A percentile compares a stretch with the other conserved stretches of the same genome.
phyloP scores from a whole-genome alignment of 2,113 vertebrate genomes.

The Oryzias woworae region DNA sequence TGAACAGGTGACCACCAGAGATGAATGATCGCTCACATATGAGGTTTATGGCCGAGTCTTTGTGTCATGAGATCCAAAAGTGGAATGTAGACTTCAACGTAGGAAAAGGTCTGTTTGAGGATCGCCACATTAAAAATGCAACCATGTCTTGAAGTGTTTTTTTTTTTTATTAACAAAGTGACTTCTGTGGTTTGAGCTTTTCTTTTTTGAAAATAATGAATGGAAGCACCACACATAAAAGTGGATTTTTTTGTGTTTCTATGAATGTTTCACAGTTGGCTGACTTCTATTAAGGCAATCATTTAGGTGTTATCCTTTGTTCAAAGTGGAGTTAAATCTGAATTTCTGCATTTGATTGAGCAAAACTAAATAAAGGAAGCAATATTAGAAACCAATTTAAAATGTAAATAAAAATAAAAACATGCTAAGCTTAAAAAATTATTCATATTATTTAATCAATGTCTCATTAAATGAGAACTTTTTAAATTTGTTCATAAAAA shows the following conservation, averaged over 20 bases:
- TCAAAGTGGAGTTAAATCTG: not conserved
- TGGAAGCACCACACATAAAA: no score
- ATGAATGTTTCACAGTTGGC: not conserved
- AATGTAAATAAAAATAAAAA: not conserved
- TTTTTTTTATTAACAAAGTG: not conserved
- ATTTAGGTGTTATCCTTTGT: not conserved
- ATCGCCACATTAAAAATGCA: conserved; percentile 4
- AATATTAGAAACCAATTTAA: not conserved
- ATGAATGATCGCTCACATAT: conserved; percentile 8
- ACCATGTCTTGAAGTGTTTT: not conserved
- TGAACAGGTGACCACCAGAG: conserved; percentile 1
- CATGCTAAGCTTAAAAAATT: not conserved
- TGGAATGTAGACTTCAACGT: conserved; percentile 12
- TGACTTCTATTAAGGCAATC: not conserved
- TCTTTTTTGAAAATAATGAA: no score
- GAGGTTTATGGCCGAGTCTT: conserved; percentile 9
- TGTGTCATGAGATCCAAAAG: conserved; percentile 16
- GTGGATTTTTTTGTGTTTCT: conserved; percentile 1
- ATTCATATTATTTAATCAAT: not conserved
- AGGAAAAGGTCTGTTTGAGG: conserved; percentile 18
- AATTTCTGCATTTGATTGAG: not conserved
- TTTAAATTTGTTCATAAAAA: no score
- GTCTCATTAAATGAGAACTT: no score
- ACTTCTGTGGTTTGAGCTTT: no score
- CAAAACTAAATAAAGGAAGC: not conserved